A percentile compares a stretch with the other conserved stretches of the same genome.
Evolutionary conservation across 2,113 vertebrate genomes (phyloP).

Genomic region (Gavia stellata): DNA sequence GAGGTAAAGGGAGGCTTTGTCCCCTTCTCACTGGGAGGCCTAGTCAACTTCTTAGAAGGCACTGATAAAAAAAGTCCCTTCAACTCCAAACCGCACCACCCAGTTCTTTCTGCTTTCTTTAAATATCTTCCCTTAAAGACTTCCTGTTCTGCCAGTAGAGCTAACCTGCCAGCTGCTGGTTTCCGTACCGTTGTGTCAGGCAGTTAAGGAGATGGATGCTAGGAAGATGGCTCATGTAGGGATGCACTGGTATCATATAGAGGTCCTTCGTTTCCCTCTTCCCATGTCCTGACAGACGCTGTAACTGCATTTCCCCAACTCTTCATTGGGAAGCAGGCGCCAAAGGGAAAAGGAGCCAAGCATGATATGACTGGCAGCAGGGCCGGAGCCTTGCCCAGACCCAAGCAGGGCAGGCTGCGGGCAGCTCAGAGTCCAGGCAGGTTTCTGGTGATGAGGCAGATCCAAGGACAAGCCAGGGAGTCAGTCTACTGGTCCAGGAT

Average conservation of each 20-base stretch:
- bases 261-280: neutral
- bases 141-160: neutral
- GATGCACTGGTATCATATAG: fast-evolving
- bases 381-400: neutral
- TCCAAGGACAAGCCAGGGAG: neutral
- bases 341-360: neutral
- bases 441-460: neutral
- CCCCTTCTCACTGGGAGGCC: neutral
- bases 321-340: neutral
- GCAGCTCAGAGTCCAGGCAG: neutral
- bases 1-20: neutral
- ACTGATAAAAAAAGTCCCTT: neutral
- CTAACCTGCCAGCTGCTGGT: neutral
- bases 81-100: neutral
- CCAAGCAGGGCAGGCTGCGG: fast-evolving
- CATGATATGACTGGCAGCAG: neutral
- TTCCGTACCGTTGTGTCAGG: fast-evolving
- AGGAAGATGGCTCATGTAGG: neutral
- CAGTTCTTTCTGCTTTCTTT: neutral
- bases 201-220: neutral
- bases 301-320: neutral
- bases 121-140: neutral
- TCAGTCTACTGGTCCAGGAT: neutral
- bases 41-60: neutral
- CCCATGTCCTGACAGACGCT: neutral